Base-by-base conservation (phyloP, 1,140 invertebrate species). In the Nephotettix cincticeps region DNA sequence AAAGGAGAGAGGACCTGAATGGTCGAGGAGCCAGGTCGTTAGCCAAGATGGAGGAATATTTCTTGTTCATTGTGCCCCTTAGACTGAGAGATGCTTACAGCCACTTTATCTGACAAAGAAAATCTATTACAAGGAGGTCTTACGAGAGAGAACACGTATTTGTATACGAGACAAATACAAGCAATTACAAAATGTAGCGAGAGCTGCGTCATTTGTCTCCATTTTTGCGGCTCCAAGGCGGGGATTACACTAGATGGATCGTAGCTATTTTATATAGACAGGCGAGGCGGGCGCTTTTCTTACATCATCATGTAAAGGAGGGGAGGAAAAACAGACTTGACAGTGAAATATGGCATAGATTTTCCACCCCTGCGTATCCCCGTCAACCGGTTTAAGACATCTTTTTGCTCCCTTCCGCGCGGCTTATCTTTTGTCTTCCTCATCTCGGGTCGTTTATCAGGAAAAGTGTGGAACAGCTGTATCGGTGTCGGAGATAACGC, bases 311-410 rank as follows among this genome's bases (percentile, higher is more conserved):
- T 17, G 43, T 23, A 40, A 67, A 54, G 29, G 54, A 25, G 40
- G 23, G 69, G 69, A 58, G 61, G 54, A 51, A 30, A 47, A 47
- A 47, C 58, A 63, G 58, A 17, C 69, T 30, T 70, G 69, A 70
- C 69, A 70, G 69, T 70, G 69, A 70, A 70, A 70, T 70, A 70
- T 70, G 69, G 56, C 56, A 70, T 70, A 70, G 69, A 70, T 70
- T 70, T 70, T 65, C 56, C 58, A 27, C 58, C 61, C 51, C 54
- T 61, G 51, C 68, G 23, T 47, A 70, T 65, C 4, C 61, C 17
- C 69, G 69, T 70, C 69, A 65, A 64, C 29, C 45, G 69, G 64
- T 70, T 70, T 70, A 70, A 70, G 69, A 70, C 69, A 63, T 36
- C 19, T 58, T 63, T 70, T 70, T 70, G 27, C 32, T 28, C 69